Conservation (phyloP, 1,140 invertebrate species). For the Muscidifurax raptorellus region DNA sequence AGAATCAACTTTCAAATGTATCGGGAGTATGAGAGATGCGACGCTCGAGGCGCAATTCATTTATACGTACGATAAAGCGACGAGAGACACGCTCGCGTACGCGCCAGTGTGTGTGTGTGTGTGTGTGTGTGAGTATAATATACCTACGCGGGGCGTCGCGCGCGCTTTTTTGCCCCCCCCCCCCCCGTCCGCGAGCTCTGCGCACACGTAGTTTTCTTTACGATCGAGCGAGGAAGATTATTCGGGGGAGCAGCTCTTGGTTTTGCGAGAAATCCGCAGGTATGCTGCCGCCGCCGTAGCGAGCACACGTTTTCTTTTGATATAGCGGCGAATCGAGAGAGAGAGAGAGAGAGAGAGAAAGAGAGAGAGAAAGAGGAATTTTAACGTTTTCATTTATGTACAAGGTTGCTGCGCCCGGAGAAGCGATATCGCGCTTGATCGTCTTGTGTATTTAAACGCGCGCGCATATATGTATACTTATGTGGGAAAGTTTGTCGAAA, state of each 20-base stretch:
- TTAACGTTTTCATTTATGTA: constrained; percentile 2
- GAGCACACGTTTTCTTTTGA: not conserved
- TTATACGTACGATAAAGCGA: not conserved
- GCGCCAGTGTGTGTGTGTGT: not conserved
- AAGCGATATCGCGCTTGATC: not conserved
- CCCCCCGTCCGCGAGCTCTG: too few species aligned
- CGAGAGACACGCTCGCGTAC: constrained; percentile 7
- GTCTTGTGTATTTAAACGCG: not conserved
- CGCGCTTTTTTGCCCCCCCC: not conserved
- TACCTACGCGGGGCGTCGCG: not conserved
- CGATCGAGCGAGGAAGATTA: constrained; percentile 16
- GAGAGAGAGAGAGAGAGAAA: not conserved
- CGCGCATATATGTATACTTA: not conserved
- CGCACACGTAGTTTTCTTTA: not conserved
- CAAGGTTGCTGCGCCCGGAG: not conserved
- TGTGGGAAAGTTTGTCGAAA: not conserved
- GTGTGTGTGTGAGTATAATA: not conserved
- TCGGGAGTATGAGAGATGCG: constrained; percentile 19
- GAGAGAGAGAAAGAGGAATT: not conserved
- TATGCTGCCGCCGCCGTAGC: not conserved
- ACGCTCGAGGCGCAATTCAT: constrained; percentile 10
- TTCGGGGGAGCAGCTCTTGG: not conserved
- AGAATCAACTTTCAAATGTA: constrained; percentile 38
- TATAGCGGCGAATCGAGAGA: not conserved
- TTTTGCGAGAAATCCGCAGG: not conserved